Base-by-base conservation (phyloP, 2,888 invertebrate genomes). In the Lacanobia oleracea region DNA sequence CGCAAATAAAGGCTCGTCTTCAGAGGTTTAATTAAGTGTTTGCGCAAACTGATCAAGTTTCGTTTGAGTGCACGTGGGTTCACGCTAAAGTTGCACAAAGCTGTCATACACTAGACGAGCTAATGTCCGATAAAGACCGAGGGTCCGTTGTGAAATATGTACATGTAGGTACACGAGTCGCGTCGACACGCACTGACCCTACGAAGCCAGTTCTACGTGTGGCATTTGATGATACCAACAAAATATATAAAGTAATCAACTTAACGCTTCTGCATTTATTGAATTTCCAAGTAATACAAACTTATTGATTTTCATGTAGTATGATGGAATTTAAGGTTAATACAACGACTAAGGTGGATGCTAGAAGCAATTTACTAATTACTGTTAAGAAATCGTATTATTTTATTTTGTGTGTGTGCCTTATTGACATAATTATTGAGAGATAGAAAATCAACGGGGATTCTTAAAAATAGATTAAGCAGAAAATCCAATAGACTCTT, bases 181-280 rank as follows among this genome's bases (percentile, higher is more conserved):
- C 82, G 84, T 80, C 87, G 70, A 86, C 84, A 85, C 79, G 83
- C 83, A 83, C 82, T 93, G 94, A 93, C 93, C 92, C 91, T 76
- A 83, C 83, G 77, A 82, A 92, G 92, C 94, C 92, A 91, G 94
- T 94, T 93, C 85, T 86, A 81, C 89, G 85, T 86, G 87, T 93
- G 93, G 91, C 93, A 93, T 93, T 94, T 94, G 88, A 90, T 87
- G 88, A 86, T 88, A 88, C 85, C 84, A 88, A 91, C 90, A 91
- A 89, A 90, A 91, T 89, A 82, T 81, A 57, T 70, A 79, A 67
- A 81, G 54, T 75, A 81, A 83, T 71, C 65, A 78, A 82, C 77
- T 72, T 79, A 65, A 79, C 72, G 65, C 76, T 77, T 74, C 77
- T 83, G 63, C 81, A 81, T 82, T 75, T 82, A 80, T 81, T 72